These are phyloP conservation scores for Hoplodrina ambigua DNA, from an alignment of 2,888 invertebrate genomes.

Conservation along the genomic window DNA sequence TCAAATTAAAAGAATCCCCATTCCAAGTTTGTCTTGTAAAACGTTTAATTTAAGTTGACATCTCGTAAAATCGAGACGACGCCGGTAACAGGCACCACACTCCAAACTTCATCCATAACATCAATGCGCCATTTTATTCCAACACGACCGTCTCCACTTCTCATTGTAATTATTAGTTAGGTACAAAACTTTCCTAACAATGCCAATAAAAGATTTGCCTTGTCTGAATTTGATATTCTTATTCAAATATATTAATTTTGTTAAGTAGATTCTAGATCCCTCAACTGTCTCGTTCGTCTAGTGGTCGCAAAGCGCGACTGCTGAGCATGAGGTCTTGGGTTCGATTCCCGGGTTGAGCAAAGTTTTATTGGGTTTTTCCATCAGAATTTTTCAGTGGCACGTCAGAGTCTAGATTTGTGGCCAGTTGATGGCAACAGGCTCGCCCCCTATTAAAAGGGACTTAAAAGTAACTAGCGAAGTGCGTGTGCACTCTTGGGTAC, in stretches of 20 bases:
- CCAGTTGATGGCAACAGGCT: too few species aligned
- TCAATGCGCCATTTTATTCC: constrained; percentile 32
- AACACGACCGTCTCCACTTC: constrained; percentile 3
- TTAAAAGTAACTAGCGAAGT: too few species aligned
- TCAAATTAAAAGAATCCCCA: not conserved
- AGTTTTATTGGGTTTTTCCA: too few species aligned
- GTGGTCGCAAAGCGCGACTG: too few species aligned
- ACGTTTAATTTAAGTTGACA: not conserved
- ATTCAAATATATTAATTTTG: constrained; percentile 17
- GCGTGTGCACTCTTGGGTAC: too few species aligned
- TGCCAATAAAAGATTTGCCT: constrained; percentile 1
- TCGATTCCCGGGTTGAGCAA: too few species aligned
- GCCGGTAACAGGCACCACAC: constrained; percentile 5
- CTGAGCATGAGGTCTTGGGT: too few species aligned
- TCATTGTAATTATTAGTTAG: constrained; percentile 5
- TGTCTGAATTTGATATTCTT: constrained; percentile 22
- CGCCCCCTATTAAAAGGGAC: too few species aligned
- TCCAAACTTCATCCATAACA: constrained; percentile 40
- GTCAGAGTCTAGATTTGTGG: too few species aligned
- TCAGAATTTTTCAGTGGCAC: too few species aligned
- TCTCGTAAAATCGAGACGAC: constrained; percentile 3
- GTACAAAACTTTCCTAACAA: constrained; percentile 28
- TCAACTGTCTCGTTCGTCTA: too few species aligned
- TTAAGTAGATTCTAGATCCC: constrained; percentile 9
- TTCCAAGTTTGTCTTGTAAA: not conserved